phyloP scores from a whole-genome alignment of 2,888 invertebrate species.

The Diarsia dahlii region DNA sequence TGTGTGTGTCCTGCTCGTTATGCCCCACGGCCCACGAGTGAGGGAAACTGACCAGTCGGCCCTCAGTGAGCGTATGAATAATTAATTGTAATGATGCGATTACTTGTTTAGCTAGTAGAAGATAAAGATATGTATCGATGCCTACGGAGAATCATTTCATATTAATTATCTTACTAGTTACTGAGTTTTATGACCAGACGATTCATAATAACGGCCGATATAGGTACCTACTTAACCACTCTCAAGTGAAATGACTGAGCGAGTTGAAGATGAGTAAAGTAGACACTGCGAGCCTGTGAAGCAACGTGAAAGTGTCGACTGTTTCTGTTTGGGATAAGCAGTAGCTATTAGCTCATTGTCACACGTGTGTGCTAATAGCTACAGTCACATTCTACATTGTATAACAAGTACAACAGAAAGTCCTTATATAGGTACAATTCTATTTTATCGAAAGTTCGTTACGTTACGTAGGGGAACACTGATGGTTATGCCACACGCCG shows the following conservation, averaged over 20 bases:
- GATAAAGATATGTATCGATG: neutral
- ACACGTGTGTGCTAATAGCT: neutral
- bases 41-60: too few relatives aligned
- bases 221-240: neutral
- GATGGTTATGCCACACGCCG: neutral
- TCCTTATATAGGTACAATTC: conserved; percentile 8
- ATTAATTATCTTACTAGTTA: neutral
- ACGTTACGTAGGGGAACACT: neutral
- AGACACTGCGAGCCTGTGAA: conserved; percentile 9
- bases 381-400: conserved; percentile 9
- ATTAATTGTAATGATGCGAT: neutral
- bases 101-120: neutral
- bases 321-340: neutral
- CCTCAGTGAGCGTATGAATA: neutral
- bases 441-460: conserved; percentile 19
- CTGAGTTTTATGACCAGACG: neutral
- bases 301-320: neutral
- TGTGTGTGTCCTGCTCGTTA: neutral
- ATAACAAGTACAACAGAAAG: neutral
- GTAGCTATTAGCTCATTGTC: neutral
- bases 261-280: neutral
- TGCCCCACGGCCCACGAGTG: too few relatives aligned
- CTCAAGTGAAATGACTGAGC: neutral
- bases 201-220: neutral
- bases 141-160: neutral